Conservation (phyloP, 1,140 invertebrate genomes). For the Drosophila saltans region DNA sequence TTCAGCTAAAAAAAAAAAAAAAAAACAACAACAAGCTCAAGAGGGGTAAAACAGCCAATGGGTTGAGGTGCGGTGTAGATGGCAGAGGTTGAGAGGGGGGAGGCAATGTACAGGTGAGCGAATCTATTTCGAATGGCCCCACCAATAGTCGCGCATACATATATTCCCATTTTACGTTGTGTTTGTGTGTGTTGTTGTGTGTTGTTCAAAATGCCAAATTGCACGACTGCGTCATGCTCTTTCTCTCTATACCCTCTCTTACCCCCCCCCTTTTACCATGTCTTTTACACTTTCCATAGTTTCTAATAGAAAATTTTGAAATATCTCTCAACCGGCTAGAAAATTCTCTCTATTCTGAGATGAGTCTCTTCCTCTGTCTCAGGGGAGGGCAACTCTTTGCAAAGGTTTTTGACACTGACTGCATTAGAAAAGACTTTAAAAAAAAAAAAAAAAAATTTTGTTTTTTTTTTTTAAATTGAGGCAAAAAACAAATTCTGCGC, state of each 20-base stretch:
- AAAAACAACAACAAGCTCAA: not conserved
- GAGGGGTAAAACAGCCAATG: not conserved
- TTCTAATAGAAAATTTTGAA: constrained; percentile 7
- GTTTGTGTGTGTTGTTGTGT: not conserved
- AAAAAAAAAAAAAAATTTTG: not conserved
- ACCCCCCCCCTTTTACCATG: not conserved
- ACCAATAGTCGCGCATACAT: constrained; percentile 50
- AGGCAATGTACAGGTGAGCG: constrained; percentile 55
- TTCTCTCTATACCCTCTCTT: not conserved
- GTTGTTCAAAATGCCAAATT: constrained; percentile 68
- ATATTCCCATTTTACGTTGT: constrained; percentile 23
- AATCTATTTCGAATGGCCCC: constrained; percentile 63
- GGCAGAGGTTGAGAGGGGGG: too few species aligned
- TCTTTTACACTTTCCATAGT: not conserved
- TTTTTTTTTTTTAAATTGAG: too few species aligned
- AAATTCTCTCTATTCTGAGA: constrained; percentile 6
- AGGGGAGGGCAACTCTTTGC: constrained; percentile 16
- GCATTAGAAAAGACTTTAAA: constrained; percentile 41
- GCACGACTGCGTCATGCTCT: constrained; percentile 65
- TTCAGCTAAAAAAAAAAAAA: constrained; percentile 14
- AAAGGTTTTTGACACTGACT: constrained; percentile 78
- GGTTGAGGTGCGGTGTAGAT: too few species aligned
- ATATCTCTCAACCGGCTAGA: constrained; percentile 30
- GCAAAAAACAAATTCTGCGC: constrained; percentile 60
- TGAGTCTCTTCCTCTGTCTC: constrained; percentile 7